These are phyloP conservation scores for Helostoma temminkii DNA, from an alignment of 2,797 vertebrate species.

Conservation along the genomic window DNA sequence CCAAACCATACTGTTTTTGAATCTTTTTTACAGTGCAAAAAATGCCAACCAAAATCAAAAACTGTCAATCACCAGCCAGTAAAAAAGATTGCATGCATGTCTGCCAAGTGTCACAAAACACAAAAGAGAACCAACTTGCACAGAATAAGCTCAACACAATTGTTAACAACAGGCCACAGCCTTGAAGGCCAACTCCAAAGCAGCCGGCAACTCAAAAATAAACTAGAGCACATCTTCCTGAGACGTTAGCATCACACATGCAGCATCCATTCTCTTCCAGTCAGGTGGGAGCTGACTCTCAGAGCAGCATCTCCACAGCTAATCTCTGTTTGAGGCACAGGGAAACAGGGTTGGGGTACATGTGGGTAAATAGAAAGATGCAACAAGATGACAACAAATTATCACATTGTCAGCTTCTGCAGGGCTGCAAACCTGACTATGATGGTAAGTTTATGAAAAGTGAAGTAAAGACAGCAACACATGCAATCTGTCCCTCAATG, in stretches of 20 bases:
- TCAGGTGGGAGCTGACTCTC: constrained; percentile 41
- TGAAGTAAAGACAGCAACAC: constrained; percentile 10
- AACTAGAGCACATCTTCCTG: constrained; percentile 50
- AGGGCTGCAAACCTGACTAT: constrained; percentile 28
- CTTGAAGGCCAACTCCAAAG: constrained; percentile 39
- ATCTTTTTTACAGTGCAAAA: constrained; percentile 13
- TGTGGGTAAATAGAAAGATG: constrained; percentile 25
- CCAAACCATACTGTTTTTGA: constrained; percentile 15
- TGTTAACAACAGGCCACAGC: constrained; percentile 29
- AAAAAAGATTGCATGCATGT: constrained; percentile 48
- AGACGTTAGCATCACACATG: constrained; percentile 68
- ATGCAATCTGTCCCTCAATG: constrained; percentile 14
- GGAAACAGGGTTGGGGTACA: constrained; percentile 17
- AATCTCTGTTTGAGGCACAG: constrained; percentile 14
- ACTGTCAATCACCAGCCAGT: constrained; percentile 35
- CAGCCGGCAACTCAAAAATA: constrained; percentile 56
- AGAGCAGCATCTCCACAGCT: constrained; percentile 21
- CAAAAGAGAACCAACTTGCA: constrained; percentile 32
- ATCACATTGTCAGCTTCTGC: constrained; percentile 38
- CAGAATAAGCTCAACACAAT: constrained; percentile 55
- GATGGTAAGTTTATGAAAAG: constrained; percentile 13
- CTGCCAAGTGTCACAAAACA: constrained; percentile 49
- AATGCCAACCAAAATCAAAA: constrained; percentile 41
- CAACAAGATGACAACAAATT: constrained; percentile 12
- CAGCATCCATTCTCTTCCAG: constrained; percentile 60